Conservation (phyloP, 2,113 vertebrate genomes). For the Oncorhynchus masou region DNA sequence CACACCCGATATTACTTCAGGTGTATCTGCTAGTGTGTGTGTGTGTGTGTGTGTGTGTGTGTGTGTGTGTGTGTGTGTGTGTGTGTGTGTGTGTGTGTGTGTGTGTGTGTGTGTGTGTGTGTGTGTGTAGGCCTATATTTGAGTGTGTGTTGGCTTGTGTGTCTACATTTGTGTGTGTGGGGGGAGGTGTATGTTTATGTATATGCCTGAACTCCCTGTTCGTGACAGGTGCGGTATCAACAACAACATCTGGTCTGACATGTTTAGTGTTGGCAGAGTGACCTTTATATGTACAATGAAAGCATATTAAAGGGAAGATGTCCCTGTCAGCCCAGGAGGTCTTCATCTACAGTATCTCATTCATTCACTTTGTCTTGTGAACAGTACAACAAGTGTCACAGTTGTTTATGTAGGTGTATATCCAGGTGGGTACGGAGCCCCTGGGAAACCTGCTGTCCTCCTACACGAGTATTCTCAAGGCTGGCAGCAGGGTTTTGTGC, state of each 20-base stretch:
- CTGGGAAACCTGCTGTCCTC: conserved; percentile 46
- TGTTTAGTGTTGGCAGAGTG: conserved; percentile 45
- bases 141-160: background rate
- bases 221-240: conserved; percentile 11
- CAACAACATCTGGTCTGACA: conserved; percentile 40
- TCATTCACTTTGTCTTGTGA: background rate
- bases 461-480: conserved; percentile 4
- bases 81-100: background rate
- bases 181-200: background rate
- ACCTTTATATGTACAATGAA: conserved; percentile 51
- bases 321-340: conserved; percentile 8
- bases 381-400: too few relatives aligned
- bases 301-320: conserved; percentile 34
- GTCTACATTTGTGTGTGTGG: background rate
- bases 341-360: conserved; percentile 32
- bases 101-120: too few relatives aligned
- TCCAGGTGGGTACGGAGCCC: conserved; percentile 49
- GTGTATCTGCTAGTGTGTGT: background rate
- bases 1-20: background rate
- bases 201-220: background rate
- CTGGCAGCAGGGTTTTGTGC: conserved; percentile 16
- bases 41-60: background rate
- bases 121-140: background rate
- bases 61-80: background rate
- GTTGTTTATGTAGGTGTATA: background rate